Evolutionary conservation across 2,888 invertebrate species (phyloP).

Genomic region (Marronus borbonicus): DNA sequence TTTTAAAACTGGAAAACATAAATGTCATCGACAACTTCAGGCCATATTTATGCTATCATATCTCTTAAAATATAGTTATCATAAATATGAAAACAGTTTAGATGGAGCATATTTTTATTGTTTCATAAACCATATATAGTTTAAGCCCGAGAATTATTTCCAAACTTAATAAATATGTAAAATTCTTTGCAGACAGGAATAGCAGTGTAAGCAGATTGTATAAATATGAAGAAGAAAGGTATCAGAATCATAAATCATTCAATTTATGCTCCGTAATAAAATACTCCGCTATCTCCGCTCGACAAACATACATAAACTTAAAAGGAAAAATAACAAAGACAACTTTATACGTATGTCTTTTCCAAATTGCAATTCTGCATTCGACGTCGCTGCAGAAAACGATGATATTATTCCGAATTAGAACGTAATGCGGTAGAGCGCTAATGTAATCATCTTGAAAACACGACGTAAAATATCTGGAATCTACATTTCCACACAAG

Average conservation of each 20-base stretch:
- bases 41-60: no score
- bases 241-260: slow-evolving; percentile 33
- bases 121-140: no score
- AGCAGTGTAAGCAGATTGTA: background rate
- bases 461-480: no score
- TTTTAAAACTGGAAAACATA: no score
- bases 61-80: no score
- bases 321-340: slow-evolving; percentile 27
- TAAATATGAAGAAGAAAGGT: background rate
- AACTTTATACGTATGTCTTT: slow-evolving; percentile 23
- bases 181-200: background rate
- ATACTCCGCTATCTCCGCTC: slow-evolving; percentile 26
- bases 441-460: no score
- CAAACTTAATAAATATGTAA: no score
- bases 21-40: no score
- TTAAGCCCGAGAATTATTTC: no score
- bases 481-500: no score
- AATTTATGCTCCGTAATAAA: slow-evolving; percentile 36
- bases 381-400: background rate
- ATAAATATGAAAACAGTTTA: no score
- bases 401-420: slow-evolving; percentile 23
- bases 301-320: slow-evolving; percentile 35
- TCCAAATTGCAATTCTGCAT: slow-evolving; percentile 13
- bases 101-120: no score
- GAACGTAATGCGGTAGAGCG: background rate